phyloP scores from a whole-genome alignment of 2,888 invertebrate genomes.

The Lathronympha strigana region DNA sequence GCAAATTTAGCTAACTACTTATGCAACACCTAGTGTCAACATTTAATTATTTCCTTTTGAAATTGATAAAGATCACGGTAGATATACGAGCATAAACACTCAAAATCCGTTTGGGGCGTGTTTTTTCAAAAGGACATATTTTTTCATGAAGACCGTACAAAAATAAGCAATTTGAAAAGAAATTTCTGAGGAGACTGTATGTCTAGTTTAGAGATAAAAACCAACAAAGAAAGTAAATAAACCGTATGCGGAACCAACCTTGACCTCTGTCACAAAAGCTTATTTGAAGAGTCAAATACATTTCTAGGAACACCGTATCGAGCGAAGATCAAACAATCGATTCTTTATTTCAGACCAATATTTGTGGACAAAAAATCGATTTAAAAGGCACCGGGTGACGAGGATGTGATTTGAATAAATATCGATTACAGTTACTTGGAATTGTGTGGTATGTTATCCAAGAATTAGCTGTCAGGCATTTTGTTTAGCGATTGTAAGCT shows the following conservation, averaged over 20 bases:
- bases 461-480: conserved; percentile 17
- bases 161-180: no score
- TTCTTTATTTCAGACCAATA: conserved; percentile 66
- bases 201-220: neutral
- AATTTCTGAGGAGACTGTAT: neutral
- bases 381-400: conserved; percentile 53
- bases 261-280: conserved; percentile 33
- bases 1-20: no score
- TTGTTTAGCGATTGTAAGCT: conserved; percentile 9
- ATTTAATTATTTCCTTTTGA: no score
- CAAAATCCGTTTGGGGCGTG: no score
- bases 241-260: conserved; percentile 10
- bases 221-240: neutral
- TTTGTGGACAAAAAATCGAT: conserved; percentile 62
- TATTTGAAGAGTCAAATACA: conserved; percentile 49
- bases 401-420: conserved; percentile 70
- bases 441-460: conserved; percentile 42
- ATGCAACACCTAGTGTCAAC: no score
- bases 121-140: no score
- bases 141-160: no score
- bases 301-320: conserved; percentile 63
- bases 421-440: conserved; percentile 55
- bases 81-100: no score
- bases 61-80: no score
- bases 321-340: conserved; percentile 69